Conservation (phyloP, 1,140 invertebrate species). For the Penaeus vannamei region DNA sequence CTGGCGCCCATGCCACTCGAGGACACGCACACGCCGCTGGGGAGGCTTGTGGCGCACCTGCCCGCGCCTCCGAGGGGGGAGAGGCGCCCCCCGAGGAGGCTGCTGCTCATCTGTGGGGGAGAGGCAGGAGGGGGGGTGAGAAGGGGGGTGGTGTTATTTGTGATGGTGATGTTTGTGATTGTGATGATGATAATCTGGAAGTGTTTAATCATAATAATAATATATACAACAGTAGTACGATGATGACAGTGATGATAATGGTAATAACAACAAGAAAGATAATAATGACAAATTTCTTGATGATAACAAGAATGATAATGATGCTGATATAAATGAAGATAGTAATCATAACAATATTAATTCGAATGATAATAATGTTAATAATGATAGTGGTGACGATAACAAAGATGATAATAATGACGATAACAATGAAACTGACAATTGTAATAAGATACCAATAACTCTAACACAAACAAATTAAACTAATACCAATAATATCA, state of each 20-base stretch:
- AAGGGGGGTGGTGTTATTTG: not conserved
- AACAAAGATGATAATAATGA: not conserved
- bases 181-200: not conserved
- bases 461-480: not conserved
- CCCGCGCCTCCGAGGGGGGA: conserved; percentile 24
- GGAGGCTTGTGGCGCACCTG: conserved; percentile 40
- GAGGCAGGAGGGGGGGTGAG: not conserved
- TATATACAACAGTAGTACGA: not conserved
- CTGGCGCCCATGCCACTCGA: conserved; percentile 9
- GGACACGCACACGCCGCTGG: conserved; percentile 48
- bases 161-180: not conserved
- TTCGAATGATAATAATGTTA: not conserved
- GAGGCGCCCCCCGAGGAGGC: conserved; percentile 40
- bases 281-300: not conserved
- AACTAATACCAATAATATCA: too few relatives aligned
- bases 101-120: conserved; percentile 30
- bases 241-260: not conserved
- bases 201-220: not conserved
- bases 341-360: not conserved
- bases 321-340: not conserved
- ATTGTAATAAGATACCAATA: not conserved
- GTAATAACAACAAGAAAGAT: not conserved
- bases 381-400: not conserved
- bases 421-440: not conserved
- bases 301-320: not conserved